Conservation (phyloP, 1,140 invertebrate species). For the Chrysomallon squamiferum region DNA sequence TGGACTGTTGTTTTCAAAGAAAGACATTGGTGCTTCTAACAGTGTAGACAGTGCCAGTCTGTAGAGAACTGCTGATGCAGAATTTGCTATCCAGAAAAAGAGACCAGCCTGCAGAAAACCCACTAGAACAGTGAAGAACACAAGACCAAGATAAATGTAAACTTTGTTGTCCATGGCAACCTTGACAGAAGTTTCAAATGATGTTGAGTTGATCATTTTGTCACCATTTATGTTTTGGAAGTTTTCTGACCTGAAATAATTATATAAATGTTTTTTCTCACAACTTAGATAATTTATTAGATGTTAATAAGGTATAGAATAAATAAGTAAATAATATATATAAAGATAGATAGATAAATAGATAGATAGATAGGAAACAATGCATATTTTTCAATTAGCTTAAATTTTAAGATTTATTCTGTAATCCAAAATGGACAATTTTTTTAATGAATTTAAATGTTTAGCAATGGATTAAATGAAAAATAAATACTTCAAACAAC, state of each 20-base stretch:
- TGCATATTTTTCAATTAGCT: too few species aligned
- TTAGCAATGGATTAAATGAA: too few species aligned
- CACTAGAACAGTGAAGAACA: conserved; percentile 18
- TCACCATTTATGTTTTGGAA: conserved; percentile 13
- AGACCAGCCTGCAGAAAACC: conserved; percentile 23
- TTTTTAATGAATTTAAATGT: too few species aligned
- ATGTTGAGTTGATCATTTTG: conserved; percentile 4
- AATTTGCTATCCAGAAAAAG: conserved; percentile 25
- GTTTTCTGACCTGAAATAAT: conserved; percentile 22
- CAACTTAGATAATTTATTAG: neutral
- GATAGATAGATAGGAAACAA: too few species aligned
- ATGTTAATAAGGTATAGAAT: too few species aligned
- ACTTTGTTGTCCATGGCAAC: conserved; percentile 16
- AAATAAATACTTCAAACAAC: too few species aligned
- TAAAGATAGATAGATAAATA: too few species aligned
- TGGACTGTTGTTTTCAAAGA: conserved; percentile 26
- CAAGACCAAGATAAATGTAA: conserved; percentile 28
- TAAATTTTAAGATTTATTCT: too few species aligned
- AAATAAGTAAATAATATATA: too few species aligned
- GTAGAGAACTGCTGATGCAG: conserved; percentile 24
- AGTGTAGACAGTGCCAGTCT: conserved; percentile 22
- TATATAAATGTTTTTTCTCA: neutral
- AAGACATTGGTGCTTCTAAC: conserved; percentile 25
- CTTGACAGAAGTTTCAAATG: conserved; percentile 11
- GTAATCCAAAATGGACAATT: too few species aligned